phyloP scores from a whole-genome alignment of 2,113 vertebrate species.

The Scalopus aquaticus region DNA sequence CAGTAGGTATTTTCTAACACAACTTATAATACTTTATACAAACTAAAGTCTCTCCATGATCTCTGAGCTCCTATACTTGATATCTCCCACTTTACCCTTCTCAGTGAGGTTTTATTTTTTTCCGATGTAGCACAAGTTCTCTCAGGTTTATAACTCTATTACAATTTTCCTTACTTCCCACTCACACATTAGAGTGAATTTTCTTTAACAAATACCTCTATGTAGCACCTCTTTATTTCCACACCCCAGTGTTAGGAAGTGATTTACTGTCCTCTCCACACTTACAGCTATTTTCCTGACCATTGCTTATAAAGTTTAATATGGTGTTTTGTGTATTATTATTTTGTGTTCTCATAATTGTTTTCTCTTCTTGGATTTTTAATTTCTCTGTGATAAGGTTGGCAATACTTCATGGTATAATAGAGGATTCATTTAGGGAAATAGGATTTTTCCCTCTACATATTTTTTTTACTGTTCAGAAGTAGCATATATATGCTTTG shows the following conservation, averaged over 20 bases:
- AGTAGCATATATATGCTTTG: too few species aligned
- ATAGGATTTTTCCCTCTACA: not conserved
- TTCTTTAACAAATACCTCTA: not conserved
- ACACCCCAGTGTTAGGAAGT: not conserved
- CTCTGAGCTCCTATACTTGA: fast-evolving
- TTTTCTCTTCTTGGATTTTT: not conserved
- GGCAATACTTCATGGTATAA: not conserved
- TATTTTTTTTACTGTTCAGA: too few species aligned
- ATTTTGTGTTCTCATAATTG: not conserved
- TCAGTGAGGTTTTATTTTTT: not conserved
- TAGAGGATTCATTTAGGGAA: not conserved
- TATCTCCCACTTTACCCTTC: not conserved
- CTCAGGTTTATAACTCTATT: not conserved
- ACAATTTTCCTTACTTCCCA: not conserved
- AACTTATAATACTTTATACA: not conserved
- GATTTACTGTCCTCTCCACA: not conserved
- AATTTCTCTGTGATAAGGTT: not conserved
- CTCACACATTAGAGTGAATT: not conserved
- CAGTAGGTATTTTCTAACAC: not conserved
- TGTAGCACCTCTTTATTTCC: not conserved
- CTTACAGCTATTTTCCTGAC: not conserved
- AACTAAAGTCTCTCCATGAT: not conserved
- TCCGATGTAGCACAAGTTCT: not conserved
- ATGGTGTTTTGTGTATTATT: not conserved
- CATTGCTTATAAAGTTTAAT: not conserved